Conservation (phyloP, 2,888 invertebrate genomes). For the Drosophila nigritarsus region DNA sequence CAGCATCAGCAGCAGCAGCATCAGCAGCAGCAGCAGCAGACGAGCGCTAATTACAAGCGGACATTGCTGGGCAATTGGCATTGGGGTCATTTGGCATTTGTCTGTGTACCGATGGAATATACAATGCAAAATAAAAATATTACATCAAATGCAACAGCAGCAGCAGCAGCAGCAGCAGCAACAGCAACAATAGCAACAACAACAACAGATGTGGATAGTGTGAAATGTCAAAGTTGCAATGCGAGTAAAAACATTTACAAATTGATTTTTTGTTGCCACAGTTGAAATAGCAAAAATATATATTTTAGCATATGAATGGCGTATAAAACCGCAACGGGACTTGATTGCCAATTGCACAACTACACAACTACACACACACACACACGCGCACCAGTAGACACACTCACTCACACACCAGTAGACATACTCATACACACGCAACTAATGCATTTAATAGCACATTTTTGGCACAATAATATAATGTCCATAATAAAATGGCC, state of each 20-base stretch:
- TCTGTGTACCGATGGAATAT: conserved; percentile 47
- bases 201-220: conserved; percentile 49
- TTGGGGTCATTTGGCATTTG: conserved; percentile 72
- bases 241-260: conserved; percentile 74
- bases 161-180: conserved; percentile 15
- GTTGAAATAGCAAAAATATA: conserved; percentile 25
- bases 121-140: conserved; percentile 31
- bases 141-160: conserved; percentile 31
- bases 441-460: conserved; percentile 65
- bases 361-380: conserved; percentile 1
- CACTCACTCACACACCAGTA: conserved; percentile 8
- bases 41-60: conserved; percentile 66
- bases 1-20: conserved; percentile 10
- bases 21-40: conserved; percentile 18
- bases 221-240: conserved; percentile 73
- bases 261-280: conserved; percentile 74
- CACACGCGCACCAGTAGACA: conserved; percentile 6
- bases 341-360: conserved; percentile 46
- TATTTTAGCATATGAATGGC: conserved; percentile 60
- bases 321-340: conserved; percentile 68
- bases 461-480: conserved; percentile 70
- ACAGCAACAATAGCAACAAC: conserved; percentile 15
- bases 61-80: conserved; percentile 56
- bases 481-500: conserved; percentile 76
- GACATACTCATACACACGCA: conserved; percentile 8